Evolutionary conservation across 1,140 invertebrate genomes (phyloP).

Genomic region (Phthorimaea operculella): DNA sequence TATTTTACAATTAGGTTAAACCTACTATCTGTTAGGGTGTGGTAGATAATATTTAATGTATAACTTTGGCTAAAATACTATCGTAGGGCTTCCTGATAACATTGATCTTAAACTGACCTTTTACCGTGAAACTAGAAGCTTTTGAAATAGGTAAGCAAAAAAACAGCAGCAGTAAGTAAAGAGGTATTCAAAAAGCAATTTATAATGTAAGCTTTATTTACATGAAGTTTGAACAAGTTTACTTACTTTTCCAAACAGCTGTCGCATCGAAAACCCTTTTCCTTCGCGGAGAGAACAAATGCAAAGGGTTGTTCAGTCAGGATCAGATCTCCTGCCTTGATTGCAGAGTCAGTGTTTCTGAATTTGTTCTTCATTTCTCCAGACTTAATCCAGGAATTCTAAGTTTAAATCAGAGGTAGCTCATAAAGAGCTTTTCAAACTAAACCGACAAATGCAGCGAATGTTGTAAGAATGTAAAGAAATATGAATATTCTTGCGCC

Average conservation of each 20-base stretch:
- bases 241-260: constrained; percentile 57
- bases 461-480: constrained; percentile 38
- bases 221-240: not conserved
- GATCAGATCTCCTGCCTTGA: constrained; percentile 53
- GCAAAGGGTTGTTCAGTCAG: constrained; percentile 56
- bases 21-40: too few species aligned
- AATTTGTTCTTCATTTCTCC: constrained; percentile 50
- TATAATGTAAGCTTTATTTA: too few species aligned
- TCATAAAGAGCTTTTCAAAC: not conserved
- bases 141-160: too few species aligned
- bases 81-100: too few species aligned
- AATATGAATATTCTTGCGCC: not conserved
- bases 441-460: constrained; percentile 17
- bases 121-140: too few species aligned
- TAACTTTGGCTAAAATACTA: too few species aligned
- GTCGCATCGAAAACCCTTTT: constrained; percentile 54
- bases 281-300: constrained; percentile 54
- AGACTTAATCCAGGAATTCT: not conserved
- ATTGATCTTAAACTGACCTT: too few species aligned
- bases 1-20: too few species aligned
- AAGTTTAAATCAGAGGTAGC: not conserved
- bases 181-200: too few species aligned
- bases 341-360: constrained; percentile 34
- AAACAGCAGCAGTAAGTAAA: too few species aligned
- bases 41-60: too few species aligned